These are phyloP conservation scores for Drosophila nigrodunni DNA, from an alignment of 1,140 invertebrate species.

Conservation along the genomic window DNA sequence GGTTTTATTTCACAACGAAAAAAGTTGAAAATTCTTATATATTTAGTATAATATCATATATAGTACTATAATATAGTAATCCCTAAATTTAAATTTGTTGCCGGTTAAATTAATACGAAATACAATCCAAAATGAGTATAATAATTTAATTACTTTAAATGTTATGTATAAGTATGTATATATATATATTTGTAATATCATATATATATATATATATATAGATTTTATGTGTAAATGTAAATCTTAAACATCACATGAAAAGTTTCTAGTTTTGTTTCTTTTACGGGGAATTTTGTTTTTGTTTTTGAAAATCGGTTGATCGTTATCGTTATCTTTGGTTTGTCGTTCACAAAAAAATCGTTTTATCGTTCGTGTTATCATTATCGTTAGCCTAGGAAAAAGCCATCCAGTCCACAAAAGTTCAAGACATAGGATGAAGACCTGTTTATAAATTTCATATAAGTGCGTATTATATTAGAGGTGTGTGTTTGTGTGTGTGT, in stretches of 20 bases:
- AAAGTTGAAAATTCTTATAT: conserved; percentile 62
- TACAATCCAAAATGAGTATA: conserved; percentile 68
- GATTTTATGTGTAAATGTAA: conserved; percentile 41
- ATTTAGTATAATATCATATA: conserved; percentile 70
- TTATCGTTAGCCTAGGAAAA: conserved; percentile 66
- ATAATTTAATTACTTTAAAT: conserved; percentile 59
- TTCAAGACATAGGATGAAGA: conserved; percentile 78
- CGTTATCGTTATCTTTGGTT: conserved; percentile 13
- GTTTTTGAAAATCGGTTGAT: conserved; percentile 28
- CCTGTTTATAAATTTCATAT: conserved; percentile 76
- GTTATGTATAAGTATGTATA: conserved; percentile 18
- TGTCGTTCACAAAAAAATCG: conserved; percentile 22
- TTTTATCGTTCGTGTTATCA: conserved; percentile 37
- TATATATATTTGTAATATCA: conserved; percentile 17
- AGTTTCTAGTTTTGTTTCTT: conserved; percentile 61
- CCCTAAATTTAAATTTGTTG: conserved; percentile 39
- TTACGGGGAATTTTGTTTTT: conserved; percentile 6
- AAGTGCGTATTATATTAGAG: neutral
- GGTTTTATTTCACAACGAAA: conserved; percentile 60
- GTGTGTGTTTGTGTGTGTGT: neutral
- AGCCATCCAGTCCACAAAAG: conserved; percentile 74
- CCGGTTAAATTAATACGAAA: conserved; percentile 51
- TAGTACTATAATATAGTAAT: neutral
- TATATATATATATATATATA: conserved; percentile 18
- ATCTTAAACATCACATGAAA: conserved; percentile 80